These are phyloP conservation scores for Chymomyza fuscimana DNA, from an alignment of 2,888 invertebrate species.

Conservation along the genomic window DNA sequence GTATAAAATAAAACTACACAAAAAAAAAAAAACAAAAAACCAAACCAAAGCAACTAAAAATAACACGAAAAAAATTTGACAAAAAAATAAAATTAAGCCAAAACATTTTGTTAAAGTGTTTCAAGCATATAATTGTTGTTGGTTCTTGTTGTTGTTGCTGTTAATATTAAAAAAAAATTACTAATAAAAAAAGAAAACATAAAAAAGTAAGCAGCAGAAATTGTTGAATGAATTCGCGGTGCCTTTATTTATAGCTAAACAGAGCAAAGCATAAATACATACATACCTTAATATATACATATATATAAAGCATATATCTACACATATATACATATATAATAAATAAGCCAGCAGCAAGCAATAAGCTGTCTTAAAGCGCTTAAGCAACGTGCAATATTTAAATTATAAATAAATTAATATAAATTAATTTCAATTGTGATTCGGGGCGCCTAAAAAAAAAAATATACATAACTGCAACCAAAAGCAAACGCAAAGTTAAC, in stretches of 20 bases:
- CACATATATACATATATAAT: constrained; percentile 30
- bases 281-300: constrained; percentile 37
- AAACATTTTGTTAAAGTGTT: constrained; percentile 34
- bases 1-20: constrained; percentile 48
- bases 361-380: constrained; percentile 8
- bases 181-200: constrained; percentile 13
- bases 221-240: constrained; percentile 78
- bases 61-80: constrained; percentile 15
- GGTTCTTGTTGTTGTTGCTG: constrained; percentile 53
- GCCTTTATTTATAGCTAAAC: constrained; percentile 76
- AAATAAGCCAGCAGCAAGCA: constrained; percentile 23
- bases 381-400: constrained; percentile 70
- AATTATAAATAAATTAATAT: constrained; percentile 58
- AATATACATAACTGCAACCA: neutral
- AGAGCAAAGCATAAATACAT: constrained; percentile 55
- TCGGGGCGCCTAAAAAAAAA: constrained; percentile 12
- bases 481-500: constrained; percentile 14
- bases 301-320: constrained; percentile 31
- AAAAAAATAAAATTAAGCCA: constrained; percentile 17
- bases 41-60: constrained; percentile 31
- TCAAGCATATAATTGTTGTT: constrained; percentile 19
- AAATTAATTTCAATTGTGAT: constrained; percentile 56
- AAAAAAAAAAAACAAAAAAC: constrained; percentile 40
- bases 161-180: constrained; percentile 38
- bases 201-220: constrained; percentile 38